A percentile compares a stretch with the other conserved stretches of the same genome.
phyloP scores from a whole-genome alignment of 2,888 invertebrate species.

The Zeuzera pyrina region DNA sequence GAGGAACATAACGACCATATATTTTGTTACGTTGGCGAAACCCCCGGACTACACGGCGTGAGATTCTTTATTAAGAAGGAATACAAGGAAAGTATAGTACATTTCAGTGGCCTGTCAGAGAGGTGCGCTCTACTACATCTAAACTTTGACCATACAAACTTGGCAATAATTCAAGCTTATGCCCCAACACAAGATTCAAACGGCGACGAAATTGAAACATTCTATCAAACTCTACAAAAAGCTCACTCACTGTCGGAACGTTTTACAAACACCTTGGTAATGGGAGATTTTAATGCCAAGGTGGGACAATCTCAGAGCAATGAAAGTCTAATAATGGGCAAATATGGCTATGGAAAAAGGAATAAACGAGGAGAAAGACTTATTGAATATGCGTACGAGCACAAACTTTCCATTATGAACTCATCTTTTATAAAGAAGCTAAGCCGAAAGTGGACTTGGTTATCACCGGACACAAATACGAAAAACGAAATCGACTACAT shows the following conservation, averaged over 20 bases:
- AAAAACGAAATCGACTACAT: too few species aligned
- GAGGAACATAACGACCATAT: too few species aligned
- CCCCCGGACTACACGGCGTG: not conserved
- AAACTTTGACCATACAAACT: not conserved
- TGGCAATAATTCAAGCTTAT: conserved; percentile 1
- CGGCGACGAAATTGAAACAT: not conserved
- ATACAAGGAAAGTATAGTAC: not conserved
- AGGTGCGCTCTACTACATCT: not conserved
- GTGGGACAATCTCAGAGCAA: too few species aligned
- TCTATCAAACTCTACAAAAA: conserved; percentile 1
- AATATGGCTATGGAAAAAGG: too few species aligned
- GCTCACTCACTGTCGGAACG: conserved; percentile 5
- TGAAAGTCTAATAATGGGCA: too few species aligned
- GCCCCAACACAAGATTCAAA: not conserved
- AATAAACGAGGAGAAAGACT: too few species aligned
- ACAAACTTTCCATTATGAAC: too few species aligned
- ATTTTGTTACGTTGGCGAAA: not conserved
- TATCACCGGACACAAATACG: too few species aligned
- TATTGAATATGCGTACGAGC: too few species aligned
- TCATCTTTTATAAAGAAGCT: too few species aligned
- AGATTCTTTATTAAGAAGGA: not conserved
- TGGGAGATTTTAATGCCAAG: too few species aligned
- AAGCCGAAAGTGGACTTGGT: too few species aligned
- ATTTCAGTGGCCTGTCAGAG: not conserved
- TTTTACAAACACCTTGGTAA: conserved; percentile 9